Conservation (phyloP, 53 echinoderm and acorn worm species). For the Stichopus horrens region DNA sequence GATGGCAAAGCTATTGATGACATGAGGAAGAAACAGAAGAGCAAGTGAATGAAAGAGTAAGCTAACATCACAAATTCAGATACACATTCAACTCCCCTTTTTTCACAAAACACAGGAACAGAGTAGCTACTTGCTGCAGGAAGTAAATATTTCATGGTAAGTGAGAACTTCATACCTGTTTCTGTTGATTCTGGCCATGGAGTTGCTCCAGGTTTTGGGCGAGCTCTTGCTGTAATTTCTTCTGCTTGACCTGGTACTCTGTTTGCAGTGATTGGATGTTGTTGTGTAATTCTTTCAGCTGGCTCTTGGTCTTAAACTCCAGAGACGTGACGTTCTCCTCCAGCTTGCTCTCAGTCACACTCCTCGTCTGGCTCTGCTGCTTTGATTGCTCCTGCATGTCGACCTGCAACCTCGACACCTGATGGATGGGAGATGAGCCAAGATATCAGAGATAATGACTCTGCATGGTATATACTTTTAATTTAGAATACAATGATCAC, state of each 20-base stretch:
- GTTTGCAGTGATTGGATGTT: conserved; percentile 15
- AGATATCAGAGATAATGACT: no score
- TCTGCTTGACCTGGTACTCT: conserved; percentile 16
- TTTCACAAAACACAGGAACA: no score
- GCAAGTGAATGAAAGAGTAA: no score
- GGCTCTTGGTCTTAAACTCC: conserved; percentile 33
- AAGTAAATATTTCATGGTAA: background rate
- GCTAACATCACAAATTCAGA: no score
- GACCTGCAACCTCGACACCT: background rate
- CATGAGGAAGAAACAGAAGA: no score
- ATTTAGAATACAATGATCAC: no score
- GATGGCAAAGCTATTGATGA: no score
- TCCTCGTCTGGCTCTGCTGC: background rate
- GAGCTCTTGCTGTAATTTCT: conserved; percentile 3
- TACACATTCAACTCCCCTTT: no score
- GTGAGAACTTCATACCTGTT: background rate
- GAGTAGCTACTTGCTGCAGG: background rate
- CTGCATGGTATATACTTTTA: no score
- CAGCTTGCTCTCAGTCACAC: background rate
- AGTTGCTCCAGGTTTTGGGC: conserved; percentile 15
- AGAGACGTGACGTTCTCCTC: background rate
- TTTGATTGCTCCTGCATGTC: conserved; percentile 6
- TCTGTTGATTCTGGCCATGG: conserved; percentile 19
- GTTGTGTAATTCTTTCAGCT: background rate
- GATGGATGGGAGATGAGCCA: background rate